Base-by-base conservation (phyloP, 2,113 vertebrate genomes). In the Saguinus imperator region DNA sequence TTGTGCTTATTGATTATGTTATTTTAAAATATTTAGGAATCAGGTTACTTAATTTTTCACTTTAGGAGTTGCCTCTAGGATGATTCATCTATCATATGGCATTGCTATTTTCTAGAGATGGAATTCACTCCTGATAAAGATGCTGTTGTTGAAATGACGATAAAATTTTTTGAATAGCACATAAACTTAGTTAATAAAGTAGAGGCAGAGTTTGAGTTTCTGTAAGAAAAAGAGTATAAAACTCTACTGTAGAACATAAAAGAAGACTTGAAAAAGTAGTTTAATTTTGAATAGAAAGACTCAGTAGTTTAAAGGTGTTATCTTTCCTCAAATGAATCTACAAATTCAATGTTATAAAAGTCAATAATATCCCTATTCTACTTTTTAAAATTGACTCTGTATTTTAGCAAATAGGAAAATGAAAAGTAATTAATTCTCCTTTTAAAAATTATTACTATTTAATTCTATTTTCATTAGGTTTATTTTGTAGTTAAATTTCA, bases 271-370 rank as follows among this genome's bases (percentile, higher is more conserved):
- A 94, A 93, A 96, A 91, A 52, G 4, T 57, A 70, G 43, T 57
- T 93, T 93, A 20, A 83, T 82, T 91, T 85, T 64, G 21, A 18
- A 48, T 58, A 89, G 77, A 75, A 91, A 61, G 58, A 93, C 25
- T 91, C 9, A n/a, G 50, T 45, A 72, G 43, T 68, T 84, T 97
- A 68, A 79, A 91, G 7, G 2, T 87, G 84, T 61, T 32, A 35
- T 92, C 94, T 94, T 96, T 87, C 58, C 48, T 80, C 81, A 89
- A 89, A 75, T 87, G 83, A 89, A 70, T 73, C 57, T 94, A 70
- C 73, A 90, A 95, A 94, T 91, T 94, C 72, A 81, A 43, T 35
- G 14, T 88, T 90, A 76, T 40, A 83, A 85, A 87, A 94, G 68
- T 84, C 43, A 86, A 81, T 61, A 86, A 92, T 64, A 96, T 35